Conservation (phyloP, 64 coral and sea anemone genomes). For the Orbicella faveolata region DNA sequence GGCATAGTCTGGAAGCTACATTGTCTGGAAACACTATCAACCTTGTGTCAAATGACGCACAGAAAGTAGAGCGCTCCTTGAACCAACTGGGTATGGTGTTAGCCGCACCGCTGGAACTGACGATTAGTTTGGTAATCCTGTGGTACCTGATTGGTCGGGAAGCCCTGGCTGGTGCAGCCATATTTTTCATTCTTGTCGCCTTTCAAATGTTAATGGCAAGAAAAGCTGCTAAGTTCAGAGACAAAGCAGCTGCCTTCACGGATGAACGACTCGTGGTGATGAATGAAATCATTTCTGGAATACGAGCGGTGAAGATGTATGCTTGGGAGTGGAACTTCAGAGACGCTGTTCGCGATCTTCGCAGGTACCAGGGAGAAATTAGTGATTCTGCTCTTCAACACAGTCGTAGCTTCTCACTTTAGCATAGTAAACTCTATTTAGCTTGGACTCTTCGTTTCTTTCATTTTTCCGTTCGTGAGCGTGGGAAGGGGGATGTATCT, state of each 20-base stretch:
- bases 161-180: not conserved
- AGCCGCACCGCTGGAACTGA: not conserved
- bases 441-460: no score
- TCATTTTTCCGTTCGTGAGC: no score
- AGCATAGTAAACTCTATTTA: no score
- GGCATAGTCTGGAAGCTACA: constrained; percentile 7
- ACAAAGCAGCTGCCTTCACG: constrained; percentile 6
- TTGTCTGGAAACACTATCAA: constrained; percentile 4
- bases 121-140: not conserved
- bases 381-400: not conserved
- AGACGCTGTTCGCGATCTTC: not conserved
- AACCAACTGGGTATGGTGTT: constrained; percentile 25
- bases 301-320: constrained; percentile 7
- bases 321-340: constrained; percentile 21
- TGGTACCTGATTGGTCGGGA: constrained; percentile 19
- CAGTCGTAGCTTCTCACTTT: not conserved
- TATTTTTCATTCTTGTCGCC: not conserved
- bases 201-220: constrained; percentile 27
- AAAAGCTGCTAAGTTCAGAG: constrained; percentile 13
- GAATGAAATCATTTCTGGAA: constrained; percentile 17
- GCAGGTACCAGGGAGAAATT: not conserved
- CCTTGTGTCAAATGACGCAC: constrained; percentile 12
- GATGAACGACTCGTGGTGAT: constrained; percentile 16
- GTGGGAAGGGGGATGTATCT: no score
- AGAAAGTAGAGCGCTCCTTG: not conserved